Evolutionary conservation across 2,888 invertebrate genomes (phyloP).

Genomic region (Carabus problematicus): DNA sequence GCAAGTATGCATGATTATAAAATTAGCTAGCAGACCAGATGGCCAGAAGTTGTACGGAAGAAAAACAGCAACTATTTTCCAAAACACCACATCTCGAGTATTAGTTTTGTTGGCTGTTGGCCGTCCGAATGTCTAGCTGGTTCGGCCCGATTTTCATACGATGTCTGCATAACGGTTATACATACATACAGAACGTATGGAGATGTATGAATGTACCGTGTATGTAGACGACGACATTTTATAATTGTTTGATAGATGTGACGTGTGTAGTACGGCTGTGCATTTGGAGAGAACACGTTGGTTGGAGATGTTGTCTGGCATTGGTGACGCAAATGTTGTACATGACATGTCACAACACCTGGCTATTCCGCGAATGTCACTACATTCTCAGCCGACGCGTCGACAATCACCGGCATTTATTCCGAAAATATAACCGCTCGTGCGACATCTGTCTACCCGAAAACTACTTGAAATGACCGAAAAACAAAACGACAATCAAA

Average conservation of each 20-base stretch:
- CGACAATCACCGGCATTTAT: conserved; percentile 26
- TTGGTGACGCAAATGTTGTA: conserved; percentile 53
- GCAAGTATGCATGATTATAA: no score
- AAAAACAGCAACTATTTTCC: no score
- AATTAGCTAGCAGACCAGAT: no score
- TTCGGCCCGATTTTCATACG: no score
- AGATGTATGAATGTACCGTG: no score
- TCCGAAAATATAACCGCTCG: conserved; percentile 22
- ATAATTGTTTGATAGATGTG: conserved; percentile 37
- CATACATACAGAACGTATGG: no score
- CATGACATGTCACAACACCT: conserved; percentile 53
- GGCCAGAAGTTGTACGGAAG: no score
- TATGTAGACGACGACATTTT: conserved; percentile 16
- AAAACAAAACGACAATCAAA: conserved; percentile 16
- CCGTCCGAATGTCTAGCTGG: no score
- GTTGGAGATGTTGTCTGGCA: conserved; percentile 9
- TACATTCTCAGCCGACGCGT: conserved; percentile 29
- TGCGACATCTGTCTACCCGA: conserved; percentile 21
- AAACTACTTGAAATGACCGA: conserved; percentile 30
- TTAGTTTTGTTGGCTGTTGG: no score
- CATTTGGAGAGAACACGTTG: conserved; percentile 19
- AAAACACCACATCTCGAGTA: no score
- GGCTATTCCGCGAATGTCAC: conserved; percentile 48
- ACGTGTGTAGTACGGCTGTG: conserved; percentile 20
- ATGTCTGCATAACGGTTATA: no score